phyloP scores from a whole-genome alignment of 2,797 vertebrate species.

The Acrossocheilus fasciatus region DNA sequence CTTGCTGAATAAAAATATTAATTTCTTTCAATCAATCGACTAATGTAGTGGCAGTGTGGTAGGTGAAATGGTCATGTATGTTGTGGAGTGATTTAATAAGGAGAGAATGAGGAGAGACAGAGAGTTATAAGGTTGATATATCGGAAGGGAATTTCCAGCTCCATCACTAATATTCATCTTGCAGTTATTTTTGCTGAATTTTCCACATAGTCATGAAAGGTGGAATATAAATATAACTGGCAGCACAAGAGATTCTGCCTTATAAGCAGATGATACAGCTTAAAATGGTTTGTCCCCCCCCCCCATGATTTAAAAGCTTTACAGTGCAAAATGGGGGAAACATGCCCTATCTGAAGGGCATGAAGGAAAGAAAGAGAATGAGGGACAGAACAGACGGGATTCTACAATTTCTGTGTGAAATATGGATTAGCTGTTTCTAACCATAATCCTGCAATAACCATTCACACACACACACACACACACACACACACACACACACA shows the following conservation, averaged over 20 bases:
- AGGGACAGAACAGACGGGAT: background rate
- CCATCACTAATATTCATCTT: slow-evolving; percentile 31
- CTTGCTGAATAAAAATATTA: background rate
- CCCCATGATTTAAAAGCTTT: slow-evolving; percentile 4
- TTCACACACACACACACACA: background rate
- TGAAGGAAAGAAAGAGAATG: slow-evolving; percentile 17
- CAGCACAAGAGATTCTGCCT: slow-evolving; percentile 45
- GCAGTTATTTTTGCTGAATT: slow-evolving; percentile 50
- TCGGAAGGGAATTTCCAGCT: slow-evolving; percentile 28
- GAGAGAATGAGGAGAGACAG: background rate
- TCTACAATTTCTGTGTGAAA: slow-evolving; percentile 19
- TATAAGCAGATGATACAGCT: slow-evolving; percentile 55
- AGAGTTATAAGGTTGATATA: background rate
- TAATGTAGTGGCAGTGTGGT: background rate
- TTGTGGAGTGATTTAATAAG: background rate
- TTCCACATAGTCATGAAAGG: slow-evolving; percentile 35
- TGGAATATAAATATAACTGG: slow-evolving; percentile 37
- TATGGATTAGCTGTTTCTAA: slow-evolving; percentile 43
- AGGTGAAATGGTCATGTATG: background rate
- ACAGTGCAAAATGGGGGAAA: background rate
- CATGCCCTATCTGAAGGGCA: slow-evolving; percentile 22
- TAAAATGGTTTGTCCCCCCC: background rate
- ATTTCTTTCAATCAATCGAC: background rate
- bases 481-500: background rate
- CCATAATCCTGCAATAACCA: slow-evolving; percentile 39